These are phyloP conservation scores for Patagioenas fasciata DNA, from an alignment of 2,113 vertebrate genomes.

Conservation along the genomic window DNA sequence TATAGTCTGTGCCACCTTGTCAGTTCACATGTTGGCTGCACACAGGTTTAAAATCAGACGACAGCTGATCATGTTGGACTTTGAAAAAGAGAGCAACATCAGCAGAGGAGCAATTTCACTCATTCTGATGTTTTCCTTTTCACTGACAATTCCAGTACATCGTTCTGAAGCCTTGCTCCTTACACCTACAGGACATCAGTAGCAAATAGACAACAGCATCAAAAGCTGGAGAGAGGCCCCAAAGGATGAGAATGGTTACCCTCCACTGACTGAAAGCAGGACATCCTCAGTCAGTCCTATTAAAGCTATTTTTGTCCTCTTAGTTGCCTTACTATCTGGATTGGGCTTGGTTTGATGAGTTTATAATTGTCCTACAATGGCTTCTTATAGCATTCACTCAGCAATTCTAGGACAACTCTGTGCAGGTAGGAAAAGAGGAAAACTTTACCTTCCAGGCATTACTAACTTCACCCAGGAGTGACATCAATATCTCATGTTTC, in stretches of 20 bases:
- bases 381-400: neutral
- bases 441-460: neutral
- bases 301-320: neutral
- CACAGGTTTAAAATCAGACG: neutral
- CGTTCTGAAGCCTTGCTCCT: neutral
- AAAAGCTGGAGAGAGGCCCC: neutral
- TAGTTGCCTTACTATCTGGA: neutral
- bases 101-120: neutral
- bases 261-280: neutral
- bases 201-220: neutral
- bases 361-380: neutral
- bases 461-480: neutral
- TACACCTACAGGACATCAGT: neutral
- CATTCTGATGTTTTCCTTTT: neutral
- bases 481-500: fast-evolving
- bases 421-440: neutral
- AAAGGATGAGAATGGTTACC: neutral
- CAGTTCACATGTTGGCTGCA: neutral
- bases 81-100: neutral
- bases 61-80: neutral
- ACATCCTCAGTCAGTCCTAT: neutral
- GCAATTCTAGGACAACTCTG: neutral
- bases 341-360: neutral
- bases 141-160: neutral
- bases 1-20: neutral